Percentiles rank a stretch among this genome's conserved stretches.
Conservation (phyloP, 2,888 invertebrate species). For the Chesias legatella region DNA sequence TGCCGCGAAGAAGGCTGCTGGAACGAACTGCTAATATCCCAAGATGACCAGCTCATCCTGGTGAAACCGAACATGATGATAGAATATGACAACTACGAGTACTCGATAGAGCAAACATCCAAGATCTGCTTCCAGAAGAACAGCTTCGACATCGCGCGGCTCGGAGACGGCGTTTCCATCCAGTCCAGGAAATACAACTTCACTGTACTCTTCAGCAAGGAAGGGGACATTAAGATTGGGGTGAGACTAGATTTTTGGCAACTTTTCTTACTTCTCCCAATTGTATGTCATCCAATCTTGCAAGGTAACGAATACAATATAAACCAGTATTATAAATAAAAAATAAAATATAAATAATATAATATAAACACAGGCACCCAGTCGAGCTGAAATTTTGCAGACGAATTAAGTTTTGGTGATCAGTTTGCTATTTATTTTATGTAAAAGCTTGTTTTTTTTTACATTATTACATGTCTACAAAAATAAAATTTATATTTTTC, state of each 20-base stretch:
- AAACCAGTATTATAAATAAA: too few species aligned
- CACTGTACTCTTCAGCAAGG: conserved; percentile 85
- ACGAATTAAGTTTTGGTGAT: too few species aligned
- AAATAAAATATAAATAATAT: too few species aligned
- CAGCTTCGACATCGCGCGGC: conserved; percentile 83
- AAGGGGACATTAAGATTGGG: conserved; percentile 86
- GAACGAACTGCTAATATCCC: conserved; percentile 82
- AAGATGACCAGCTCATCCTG: conserved; percentile 79
- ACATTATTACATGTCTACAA: too few species aligned
- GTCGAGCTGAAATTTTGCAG: too few species aligned
- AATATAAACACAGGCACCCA: too few species aligned
- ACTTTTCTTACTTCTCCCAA: too few species aligned
- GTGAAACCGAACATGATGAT: conserved; percentile 83
- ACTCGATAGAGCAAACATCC: conserved; percentile 80
- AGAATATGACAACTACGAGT: conserved; percentile 84
- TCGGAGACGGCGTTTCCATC: conserved; percentile 85
- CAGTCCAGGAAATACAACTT: conserved; percentile 86
- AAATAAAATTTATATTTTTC: too few species aligned
- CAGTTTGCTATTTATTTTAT: too few species aligned
- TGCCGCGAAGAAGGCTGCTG: conserved; percentile 82
- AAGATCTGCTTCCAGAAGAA: conserved; percentile 81
- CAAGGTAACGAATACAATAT: too few species aligned
- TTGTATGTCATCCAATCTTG: too few species aligned
- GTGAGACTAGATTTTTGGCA: conserved; percentile 63
- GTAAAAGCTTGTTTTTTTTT: too few species aligned